A percentile compares a stretch with the other conserved stretches of the same genome.
phyloP scores from a whole-genome alignment of 2,113 vertebrate species.

The Indicator indicator region DNA sequence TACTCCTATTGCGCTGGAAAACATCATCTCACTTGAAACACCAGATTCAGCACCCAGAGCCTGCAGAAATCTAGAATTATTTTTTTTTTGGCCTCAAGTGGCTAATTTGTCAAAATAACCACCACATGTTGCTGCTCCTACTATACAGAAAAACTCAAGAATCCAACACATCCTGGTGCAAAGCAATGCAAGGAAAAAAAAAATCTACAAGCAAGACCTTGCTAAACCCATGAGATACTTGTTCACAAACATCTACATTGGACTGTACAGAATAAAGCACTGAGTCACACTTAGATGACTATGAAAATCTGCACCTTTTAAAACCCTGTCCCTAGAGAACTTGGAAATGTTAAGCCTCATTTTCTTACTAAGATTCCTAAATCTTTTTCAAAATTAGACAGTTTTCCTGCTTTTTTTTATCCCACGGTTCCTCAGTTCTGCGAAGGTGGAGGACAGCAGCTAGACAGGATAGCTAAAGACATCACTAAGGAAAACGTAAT shows the following conservation, averaged over 20 bases:
- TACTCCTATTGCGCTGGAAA: background rate
- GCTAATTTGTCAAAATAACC: background rate
- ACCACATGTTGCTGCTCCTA: background rate
- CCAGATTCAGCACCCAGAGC: background rate
- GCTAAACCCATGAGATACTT: background rate
- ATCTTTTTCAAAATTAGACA: background rate
- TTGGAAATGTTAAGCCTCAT: background rate
- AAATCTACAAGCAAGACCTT: background rate
- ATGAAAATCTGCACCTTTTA: background rate
- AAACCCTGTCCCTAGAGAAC: background rate
- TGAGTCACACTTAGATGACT: background rate
- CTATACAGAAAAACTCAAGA: background rate
- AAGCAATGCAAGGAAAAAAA: background rate
- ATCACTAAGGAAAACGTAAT: background rate
- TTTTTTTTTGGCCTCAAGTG: background rate
- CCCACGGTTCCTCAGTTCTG: accelerated
- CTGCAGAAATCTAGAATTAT: background rate
- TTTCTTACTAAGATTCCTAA: background rate
- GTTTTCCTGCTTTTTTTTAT: background rate
- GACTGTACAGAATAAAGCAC: background rate
- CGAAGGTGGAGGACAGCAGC: background rate
- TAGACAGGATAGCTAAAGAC: background rate
- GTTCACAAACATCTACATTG: background rate
- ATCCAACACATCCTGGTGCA: background rate
- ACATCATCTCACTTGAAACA: background rate